Conservation (phyloP, 2,113 vertebrate genomes). For the Lipotes vexillifer region DNA sequence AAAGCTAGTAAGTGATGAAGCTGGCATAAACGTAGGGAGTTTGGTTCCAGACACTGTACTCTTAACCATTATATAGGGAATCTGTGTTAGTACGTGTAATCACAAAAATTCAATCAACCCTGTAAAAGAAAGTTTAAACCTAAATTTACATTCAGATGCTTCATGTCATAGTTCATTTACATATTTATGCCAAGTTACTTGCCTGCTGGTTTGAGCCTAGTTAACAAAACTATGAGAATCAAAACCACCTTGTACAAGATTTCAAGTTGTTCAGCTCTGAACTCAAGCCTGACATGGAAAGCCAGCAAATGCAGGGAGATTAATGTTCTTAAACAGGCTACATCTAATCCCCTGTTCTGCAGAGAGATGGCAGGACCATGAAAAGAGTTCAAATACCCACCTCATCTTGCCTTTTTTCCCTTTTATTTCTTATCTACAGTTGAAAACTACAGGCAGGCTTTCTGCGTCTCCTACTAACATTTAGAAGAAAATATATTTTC, state of each 20-base stretch:
- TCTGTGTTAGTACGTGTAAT: neutral
- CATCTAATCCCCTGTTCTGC: neutral
- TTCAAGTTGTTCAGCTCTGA: conserved; percentile 10
- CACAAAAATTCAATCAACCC: neutral
- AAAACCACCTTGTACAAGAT: conserved; percentile 25
- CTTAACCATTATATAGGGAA: neutral
- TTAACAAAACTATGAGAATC: conserved; percentile 32
- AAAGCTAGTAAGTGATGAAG: conserved; percentile 29
- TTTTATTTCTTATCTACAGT: neutral
- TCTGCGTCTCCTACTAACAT: neutral
- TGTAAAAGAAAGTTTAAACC: conserved; percentile 27
- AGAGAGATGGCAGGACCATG: neutral
- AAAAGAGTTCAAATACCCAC: neutral
- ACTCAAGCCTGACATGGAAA: conserved; percentile 8
- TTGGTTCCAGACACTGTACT: neutral
- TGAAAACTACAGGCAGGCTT: neutral
- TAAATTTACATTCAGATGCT: conserved; percentile 13
- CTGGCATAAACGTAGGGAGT: neutral
- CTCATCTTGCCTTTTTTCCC: neutral
- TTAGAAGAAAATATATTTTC: conserved; percentile 39
- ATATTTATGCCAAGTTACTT: conserved; percentile 12
- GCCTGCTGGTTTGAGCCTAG: neutral
- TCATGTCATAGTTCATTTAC: neutral
- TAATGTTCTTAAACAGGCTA: conserved; percentile 5
- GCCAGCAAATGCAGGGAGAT: neutral